These are phyloP conservation scores for Pelagia noctiluca DNA, from an alignment of 30 jellyfish, hydroid and myxozoan species.

Conservation along the genomic window DNA sequence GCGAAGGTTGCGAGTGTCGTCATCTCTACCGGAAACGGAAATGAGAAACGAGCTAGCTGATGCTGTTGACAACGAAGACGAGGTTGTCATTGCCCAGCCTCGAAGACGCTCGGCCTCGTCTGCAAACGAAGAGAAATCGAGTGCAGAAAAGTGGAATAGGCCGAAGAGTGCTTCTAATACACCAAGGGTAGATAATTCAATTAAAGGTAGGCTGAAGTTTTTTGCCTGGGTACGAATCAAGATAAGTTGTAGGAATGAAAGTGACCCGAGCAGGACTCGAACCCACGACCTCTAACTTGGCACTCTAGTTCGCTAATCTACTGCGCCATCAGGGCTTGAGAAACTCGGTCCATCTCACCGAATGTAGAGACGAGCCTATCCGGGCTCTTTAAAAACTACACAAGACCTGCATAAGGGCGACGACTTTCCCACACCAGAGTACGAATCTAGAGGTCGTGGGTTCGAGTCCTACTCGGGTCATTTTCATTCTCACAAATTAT, in stretches of 20 bases:
- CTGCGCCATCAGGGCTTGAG: constrained; percentile 49
- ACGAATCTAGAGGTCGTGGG: no score
- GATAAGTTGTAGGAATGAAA: no score
- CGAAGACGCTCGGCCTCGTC: constrained; percentile 74
- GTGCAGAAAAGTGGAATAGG: constrained; percentile 59
- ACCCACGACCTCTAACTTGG: no score
- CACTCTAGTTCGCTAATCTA: no score
- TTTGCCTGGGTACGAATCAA: constrained; percentile 14
- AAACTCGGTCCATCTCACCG: no score
- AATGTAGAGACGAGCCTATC: no score
- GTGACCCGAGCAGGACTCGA: no score
- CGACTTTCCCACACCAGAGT: no score
- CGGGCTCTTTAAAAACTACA: no score
- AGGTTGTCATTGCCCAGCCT: constrained; percentile 46
- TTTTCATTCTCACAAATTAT: no score
- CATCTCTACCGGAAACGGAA: constrained; percentile 75
- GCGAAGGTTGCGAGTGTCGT: constrained; percentile 62
- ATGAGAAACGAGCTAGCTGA: constrained; percentile 41
- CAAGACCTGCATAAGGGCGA: no score
- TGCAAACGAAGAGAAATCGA: constrained; percentile 54
- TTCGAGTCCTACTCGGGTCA: no score
- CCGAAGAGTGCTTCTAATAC: constrained; percentile 45
- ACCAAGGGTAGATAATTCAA: constrained; percentile 3
- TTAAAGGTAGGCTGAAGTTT: constrained; percentile 31
- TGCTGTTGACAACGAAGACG: constrained; percentile 34